Percentiles rank a stretch among this genome's conserved stretches.
Evolutionary conservation across 2,888 invertebrate species (phyloP).

Genomic region (Dicyrtoma fusca): DNA sequence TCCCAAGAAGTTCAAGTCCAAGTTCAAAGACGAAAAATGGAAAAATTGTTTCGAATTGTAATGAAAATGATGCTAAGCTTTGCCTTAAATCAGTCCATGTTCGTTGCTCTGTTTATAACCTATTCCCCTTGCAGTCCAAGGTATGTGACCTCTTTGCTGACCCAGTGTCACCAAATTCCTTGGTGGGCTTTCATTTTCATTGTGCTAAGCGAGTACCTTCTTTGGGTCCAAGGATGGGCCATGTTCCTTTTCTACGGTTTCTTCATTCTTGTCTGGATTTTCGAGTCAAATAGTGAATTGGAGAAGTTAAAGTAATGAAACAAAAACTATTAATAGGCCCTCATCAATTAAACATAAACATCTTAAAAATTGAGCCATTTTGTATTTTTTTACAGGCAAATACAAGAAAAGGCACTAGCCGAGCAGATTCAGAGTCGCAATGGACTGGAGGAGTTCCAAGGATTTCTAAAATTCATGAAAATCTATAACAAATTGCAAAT

Average conservation of each 20-base stretch:
- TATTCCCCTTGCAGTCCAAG: background rate
- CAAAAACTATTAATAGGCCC: too few species aligned
- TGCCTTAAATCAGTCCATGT: background rate
- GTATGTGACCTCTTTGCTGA: background rate
- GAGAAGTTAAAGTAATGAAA: background rate
- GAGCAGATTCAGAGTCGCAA: background rate
- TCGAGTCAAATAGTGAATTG: background rate
- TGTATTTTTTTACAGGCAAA: background rate
- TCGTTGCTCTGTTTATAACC: background rate
- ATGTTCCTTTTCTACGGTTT: background rate
- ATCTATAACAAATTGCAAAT: background rate
- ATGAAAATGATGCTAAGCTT: background rate
- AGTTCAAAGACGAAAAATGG: background rate
- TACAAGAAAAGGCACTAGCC: too few species aligned
- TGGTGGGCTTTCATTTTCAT: background rate
- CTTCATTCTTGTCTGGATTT: background rate
- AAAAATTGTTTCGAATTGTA: background rate
- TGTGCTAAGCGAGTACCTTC: background rate
- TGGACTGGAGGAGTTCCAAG: background rate
- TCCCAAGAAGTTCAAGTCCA: background rate
- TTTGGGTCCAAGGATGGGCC: constrained; percentile 1
- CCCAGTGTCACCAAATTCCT: background rate
- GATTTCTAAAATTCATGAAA: background rate
- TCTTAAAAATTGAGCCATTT: background rate
- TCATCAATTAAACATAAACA: background rate